Evolutionary conservation across 92 coral and sea anemone species (phyloP).

Genomic region (Parazoanthus atlanticus): DNA sequence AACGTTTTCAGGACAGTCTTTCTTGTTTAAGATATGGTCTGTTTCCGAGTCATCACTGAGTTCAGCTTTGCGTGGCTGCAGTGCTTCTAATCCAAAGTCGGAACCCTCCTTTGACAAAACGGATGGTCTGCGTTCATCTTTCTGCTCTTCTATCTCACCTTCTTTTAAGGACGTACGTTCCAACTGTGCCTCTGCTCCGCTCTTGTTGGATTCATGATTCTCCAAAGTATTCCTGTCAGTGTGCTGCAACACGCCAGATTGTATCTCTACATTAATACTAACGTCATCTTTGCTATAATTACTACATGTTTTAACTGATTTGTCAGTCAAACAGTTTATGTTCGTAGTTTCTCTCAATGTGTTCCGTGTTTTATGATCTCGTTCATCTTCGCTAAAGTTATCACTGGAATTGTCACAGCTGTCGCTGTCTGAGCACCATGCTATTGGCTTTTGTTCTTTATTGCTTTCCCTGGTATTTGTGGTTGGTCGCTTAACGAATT

Average conservation of each 20-base stretch:
- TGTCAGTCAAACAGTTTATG: neutral
- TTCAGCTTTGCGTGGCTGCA: neutral
- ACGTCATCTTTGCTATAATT: neutral
- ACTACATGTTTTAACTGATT: neutral
- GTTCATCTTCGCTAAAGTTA: neutral
- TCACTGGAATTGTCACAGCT: neutral
- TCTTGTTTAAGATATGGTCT: too few species aligned
- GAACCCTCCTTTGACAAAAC: too few species aligned
- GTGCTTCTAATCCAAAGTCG: neutral
- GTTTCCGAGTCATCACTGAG: neutral
- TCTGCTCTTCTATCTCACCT: neutral
- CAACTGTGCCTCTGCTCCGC: neutral
- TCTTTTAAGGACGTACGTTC: neutral
- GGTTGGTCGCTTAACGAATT: neutral
- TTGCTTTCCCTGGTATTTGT: neutral
- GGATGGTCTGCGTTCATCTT: too few species aligned
- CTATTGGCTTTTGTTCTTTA: neutral
- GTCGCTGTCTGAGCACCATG: neutral
- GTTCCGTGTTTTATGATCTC: neutral
- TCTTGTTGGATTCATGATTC: neutral
- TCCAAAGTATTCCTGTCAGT: neutral
- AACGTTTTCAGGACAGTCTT: neutral
- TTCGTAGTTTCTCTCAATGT: neutral
- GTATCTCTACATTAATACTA: neutral
- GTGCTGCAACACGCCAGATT: neutral